Conservation (phyloP, 2,113 vertebrate species). For the Oriolus oriolus region DNA sequence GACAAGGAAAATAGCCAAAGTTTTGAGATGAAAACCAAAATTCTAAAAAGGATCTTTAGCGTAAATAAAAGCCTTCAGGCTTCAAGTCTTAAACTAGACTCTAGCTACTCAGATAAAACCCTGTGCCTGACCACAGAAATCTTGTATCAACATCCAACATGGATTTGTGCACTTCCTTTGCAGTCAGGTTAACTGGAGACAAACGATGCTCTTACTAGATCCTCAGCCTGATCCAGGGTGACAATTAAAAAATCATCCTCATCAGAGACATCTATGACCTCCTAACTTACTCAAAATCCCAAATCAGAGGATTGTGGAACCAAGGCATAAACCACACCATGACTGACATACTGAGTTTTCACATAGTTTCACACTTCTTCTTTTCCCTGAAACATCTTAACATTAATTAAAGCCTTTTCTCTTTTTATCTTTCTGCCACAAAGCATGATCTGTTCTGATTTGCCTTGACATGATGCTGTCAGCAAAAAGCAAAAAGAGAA, state of each 20-base stretch:
- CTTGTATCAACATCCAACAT: accelerated
- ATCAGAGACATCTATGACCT: neutral
- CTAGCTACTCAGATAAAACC: neutral
- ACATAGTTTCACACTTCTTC: neutral
- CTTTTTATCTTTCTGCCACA: neutral
- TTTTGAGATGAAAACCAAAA: neutral
- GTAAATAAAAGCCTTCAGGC: neutral
- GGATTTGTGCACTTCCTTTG: neutral
- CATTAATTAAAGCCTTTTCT: neutral
- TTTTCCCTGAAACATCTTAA: neutral
- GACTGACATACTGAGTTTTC: neutral
- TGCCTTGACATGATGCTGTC: neutral
- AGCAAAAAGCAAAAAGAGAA: neutral
- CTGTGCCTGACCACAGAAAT: neutral
- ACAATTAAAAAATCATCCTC: neutral
- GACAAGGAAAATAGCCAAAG: neutral
- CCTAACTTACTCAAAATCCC: neutral
- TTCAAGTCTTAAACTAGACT: neutral
- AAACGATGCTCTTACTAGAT: neutral
- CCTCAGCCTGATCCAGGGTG: neutral
- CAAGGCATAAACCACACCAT: neutral
- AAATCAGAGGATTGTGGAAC: neutral
- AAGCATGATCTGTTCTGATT: neutral
- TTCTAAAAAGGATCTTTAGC: neutral
- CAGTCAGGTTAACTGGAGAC: neutral